Base-by-base conservation (phyloP, 2,113 vertebrate genomes). In the Notarius lentiginosus region DNA sequence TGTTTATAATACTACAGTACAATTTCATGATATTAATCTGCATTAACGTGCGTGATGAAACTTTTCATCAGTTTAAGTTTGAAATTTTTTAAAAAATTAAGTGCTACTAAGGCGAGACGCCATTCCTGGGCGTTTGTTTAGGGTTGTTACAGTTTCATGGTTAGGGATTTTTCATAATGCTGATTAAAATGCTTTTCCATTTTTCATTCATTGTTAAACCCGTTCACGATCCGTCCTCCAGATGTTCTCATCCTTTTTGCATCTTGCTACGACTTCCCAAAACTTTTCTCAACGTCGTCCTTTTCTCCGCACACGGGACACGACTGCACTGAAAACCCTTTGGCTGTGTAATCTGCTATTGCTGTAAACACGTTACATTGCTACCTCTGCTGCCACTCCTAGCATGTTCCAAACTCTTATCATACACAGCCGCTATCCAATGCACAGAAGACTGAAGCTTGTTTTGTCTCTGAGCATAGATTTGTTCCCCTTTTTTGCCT, bases 21-120 rank as follows among this genome's bases (percentile, higher is more conserved):
- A 80, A 79, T 77, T 82, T 34, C 17, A 24, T 83, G n/a, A 55
- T 86, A 24, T 83, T 68, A 66, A 41, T 75, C 56, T 73, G 72
- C 24, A 79, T 79, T 83, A 49, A 24, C 65, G 60, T 61, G 30
- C 27, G 47, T 56, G 34, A 66, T 41, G 47, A 84, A 79, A 73
- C 22, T 56, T 86, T 80, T 73, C 60, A 84, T 58, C 55, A 72
- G 81, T 83, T 86, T 86, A 84, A 27, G 22, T 51, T 60, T 58
- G 15, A 63, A 68, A 61, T n/a, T 41, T 41, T 41, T 75, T 49
- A 22, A 14, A 18, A 66, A 5, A 24, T 86, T 60, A 72, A 80
- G 56, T 47, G 41, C 75, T 27, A 58, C 22, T 24, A 12, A 49
- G 47, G 34, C 51, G 11, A 27, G 60, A 49, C 49, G 76, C 41